Evolutionary conservation across 2,113 vertebrate genomes (phyloP), one percentile per base, ranked within the genome.

Genomic region (Lagopus leucura): DNA sequence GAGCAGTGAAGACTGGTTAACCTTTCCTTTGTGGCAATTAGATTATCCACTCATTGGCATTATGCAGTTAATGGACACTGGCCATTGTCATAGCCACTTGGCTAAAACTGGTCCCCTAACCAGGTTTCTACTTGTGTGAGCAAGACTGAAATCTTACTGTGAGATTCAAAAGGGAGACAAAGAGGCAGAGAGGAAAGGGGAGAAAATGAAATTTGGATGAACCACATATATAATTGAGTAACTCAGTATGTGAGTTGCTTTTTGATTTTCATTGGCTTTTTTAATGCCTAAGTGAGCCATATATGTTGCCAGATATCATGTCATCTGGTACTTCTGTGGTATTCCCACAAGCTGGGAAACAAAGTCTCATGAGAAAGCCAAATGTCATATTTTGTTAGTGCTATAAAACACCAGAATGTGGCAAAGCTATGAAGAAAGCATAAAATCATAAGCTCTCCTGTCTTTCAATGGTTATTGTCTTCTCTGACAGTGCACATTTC

Each of bases 281-380:
- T 82, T 78, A 89, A 89, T 93, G 85, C 74, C 52, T 83, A 66
- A 91, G 65, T 85, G 92, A 94, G 84, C 43, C 19, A 43, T 91
- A 80, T 60, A 82, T 42, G 22, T 86, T 69, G 90, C 85, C 93
- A 96, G 91, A 95, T 89, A 96, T 45, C 87, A 94, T 93, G 89
- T 94, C 94, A 93, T 95, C 87, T 95, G 64, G 87, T 94, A 84
- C 70, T 95, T 94, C 77, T 93, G 93, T 91, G 84, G 93, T 94
- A 93, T 94, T 95, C 86, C 60, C 65, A 94, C 82, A 94, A 95
- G 69, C 89, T 86, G 92, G 89, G 94, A 96, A 96, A 75, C 48
- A 71, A 77, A 90, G 70, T 88, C 70, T 78, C 90, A 88, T 50
- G 89, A 88, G 74, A 92, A 95, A 91, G 89, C 76, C 92, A 96